phyloP scores from a whole-genome alignment of 2,888 invertebrate genomes.

The Sylvicola cinctus region DNA sequence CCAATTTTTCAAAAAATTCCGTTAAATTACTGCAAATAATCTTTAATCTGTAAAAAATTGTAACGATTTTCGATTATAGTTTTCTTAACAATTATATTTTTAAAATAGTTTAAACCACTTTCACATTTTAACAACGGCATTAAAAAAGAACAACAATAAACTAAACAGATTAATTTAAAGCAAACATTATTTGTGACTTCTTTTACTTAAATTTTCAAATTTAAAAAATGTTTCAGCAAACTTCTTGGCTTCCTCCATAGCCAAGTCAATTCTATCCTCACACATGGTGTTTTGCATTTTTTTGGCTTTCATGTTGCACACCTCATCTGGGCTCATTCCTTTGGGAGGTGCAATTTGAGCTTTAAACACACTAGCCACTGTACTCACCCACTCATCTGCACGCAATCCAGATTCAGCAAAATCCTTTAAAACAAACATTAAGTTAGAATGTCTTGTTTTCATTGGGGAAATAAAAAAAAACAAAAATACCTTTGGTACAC shows the following conservation, averaged over 20 bases:
- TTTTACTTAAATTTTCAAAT: slow-evolving; percentile 1
- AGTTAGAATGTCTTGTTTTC: not conserved
- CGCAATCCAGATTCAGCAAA: slow-evolving; percentile 25
- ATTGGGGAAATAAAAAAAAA: not conserved
- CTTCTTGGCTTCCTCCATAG: slow-evolving; percentile 33
- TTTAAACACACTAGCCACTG: slow-evolving; percentile 37
- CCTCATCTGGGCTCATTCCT: slow-evolving; percentile 33
- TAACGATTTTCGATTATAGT: no score
- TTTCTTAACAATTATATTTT: no score
- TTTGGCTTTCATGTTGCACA: slow-evolving; percentile 46
- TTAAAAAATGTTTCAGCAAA: slow-evolving; percentile 23
- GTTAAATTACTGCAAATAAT: no score
- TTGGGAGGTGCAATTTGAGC: slow-evolving; percentile 29
- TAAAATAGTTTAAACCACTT: no score
- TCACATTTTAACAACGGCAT: no score
- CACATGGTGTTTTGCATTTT: slow-evolving; percentile 34
- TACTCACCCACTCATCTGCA: slow-evolving; percentile 47
- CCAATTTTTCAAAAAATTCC: no score
- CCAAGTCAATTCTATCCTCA: slow-evolving; percentile 39
- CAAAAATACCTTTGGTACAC: slow-evolving; percentile 39
- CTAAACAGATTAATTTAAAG: no score
- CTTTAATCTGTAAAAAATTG: no score
- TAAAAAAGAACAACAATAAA: no score
- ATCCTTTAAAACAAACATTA: not conserved
- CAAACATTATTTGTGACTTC: no score